phyloP scores from a whole-genome alignment of 2,888 invertebrate genomes.

The Drosophila meridiana region DNA sequence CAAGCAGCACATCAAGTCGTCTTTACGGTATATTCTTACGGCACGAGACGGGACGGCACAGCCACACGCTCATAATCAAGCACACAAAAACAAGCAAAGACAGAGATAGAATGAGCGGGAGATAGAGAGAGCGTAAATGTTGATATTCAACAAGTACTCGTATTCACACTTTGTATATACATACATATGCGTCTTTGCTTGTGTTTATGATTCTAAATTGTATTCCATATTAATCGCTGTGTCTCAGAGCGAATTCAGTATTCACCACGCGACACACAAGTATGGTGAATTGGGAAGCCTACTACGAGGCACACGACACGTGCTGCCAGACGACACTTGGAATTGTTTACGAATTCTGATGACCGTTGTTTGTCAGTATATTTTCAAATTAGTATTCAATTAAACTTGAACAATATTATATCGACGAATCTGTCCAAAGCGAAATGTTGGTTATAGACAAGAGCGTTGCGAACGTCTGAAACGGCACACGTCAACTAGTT shows the following conservation, averaged over 20 bases:
- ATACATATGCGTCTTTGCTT: slow-evolving; percentile 15
- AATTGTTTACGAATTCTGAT: not conserved
- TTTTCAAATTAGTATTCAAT: not conserved
- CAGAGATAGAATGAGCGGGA: not conserved
- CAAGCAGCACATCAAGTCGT: slow-evolving; percentile 15
- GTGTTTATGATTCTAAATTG: slow-evolving; percentile 37
- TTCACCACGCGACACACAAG: slow-evolving; percentile 38
- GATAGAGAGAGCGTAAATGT: slow-evolving; percentile 17
- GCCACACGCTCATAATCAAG: not conserved
- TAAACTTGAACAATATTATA: not conserved
- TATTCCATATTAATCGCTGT: slow-evolving; percentile 25
- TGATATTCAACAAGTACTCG: slow-evolving; percentile 65
- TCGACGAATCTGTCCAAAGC: not conserved
- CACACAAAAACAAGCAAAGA: not conserved
- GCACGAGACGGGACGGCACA: slow-evolving; percentile 19
- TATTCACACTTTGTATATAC: slow-evolving; percentile 31
- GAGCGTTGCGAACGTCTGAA: slow-evolving; percentile 59
- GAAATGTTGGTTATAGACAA: slow-evolving; percentile 1
- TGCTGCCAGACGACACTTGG: slow-evolving; percentile 23
- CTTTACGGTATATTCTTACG: slow-evolving; percentile 35
- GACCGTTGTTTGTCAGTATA: not conserved
- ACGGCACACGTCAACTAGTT: slow-evolving; percentile 70
- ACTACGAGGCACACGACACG: slow-evolving; percentile 38
- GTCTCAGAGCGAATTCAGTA: slow-evolving; percentile 27
- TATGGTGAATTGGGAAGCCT: slow-evolving; percentile 50